Conservation (phyloP, 2,888 invertebrate genomes). For the Lochmaea capreae region DNA sequence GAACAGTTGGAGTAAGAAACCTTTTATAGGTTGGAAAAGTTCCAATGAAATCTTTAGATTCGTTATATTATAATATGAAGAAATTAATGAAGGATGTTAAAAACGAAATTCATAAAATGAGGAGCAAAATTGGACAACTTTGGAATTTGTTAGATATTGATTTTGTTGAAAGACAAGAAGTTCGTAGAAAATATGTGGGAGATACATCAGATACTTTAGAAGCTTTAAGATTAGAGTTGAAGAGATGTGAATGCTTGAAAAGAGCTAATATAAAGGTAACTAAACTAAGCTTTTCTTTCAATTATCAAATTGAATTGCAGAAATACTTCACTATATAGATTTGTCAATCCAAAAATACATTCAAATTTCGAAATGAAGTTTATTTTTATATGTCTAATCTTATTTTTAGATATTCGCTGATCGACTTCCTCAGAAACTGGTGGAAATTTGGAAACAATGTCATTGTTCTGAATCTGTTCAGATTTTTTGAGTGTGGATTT, state of each 20-base stretch:
- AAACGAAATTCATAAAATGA: slow-evolving; percentile 65
- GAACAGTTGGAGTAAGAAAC: slow-evolving; percentile 72
- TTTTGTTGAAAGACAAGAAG: slow-evolving; percentile 72
- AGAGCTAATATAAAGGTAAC: slow-evolving; percentile 79
- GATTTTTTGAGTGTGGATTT: slow-evolving; percentile 74
- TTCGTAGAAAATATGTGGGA: slow-evolving; percentile 72
- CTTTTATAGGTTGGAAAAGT: slow-evolving; percentile 66
- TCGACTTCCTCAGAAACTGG: slow-evolving; percentile 78
- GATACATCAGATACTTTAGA: slow-evolving; percentile 70
- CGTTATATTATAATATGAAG: slow-evolving; percentile 70
- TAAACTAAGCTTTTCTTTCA: too few species aligned
- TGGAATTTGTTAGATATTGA: slow-evolving; percentile 83
- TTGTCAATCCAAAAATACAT: too few species aligned
- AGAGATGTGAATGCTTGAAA: slow-evolving; percentile 80
- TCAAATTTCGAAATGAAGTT: too few species aligned
- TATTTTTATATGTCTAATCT: too few species aligned
- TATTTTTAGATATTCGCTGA: slow-evolving; percentile 67
- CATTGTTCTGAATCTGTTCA: slow-evolving; percentile 74
- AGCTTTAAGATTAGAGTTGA: slow-evolving; percentile 76
- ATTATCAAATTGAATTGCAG: too few species aligned
- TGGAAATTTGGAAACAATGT: slow-evolving; percentile 81
- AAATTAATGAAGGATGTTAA: slow-evolving; percentile 71
- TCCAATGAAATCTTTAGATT: slow-evolving; percentile 70
- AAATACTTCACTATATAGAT: too few species aligned
- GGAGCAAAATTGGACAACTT: slow-evolving; percentile 70